Evolutionary conservation across 2,888 invertebrate species (phyloP).

Genomic region (Thalpophila matura): DNA sequence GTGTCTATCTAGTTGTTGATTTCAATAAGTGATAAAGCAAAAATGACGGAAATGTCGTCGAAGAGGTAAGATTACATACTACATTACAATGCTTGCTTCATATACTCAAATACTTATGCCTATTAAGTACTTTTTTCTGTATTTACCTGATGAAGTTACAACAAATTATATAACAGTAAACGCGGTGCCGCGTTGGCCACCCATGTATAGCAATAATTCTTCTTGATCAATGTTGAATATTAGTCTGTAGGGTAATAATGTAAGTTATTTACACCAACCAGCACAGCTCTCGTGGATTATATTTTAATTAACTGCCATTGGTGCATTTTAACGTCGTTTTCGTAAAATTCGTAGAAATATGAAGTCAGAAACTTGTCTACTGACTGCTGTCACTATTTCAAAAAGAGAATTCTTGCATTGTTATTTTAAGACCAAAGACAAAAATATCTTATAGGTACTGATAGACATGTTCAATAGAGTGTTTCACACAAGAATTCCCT

Average conservation of each 20-base stretch:
- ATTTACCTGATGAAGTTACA: conserved; percentile 42
- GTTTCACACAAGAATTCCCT: no score
- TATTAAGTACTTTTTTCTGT: conserved; percentile 7
- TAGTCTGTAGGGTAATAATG: conserved; percentile 14
- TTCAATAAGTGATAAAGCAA: conserved; percentile 71
- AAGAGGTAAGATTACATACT: conserved; percentile 81
- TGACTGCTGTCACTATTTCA: conserved; percentile 59
- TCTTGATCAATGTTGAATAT: conserved; percentile 30
- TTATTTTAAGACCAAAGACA: conserved; percentile 58
- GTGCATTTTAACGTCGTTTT: conserved; percentile 9
- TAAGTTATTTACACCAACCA: background rate
- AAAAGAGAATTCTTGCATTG: conserved; percentile 54
- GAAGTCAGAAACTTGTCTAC: conserved; percentile 48
- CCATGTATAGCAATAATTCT: conserved; percentile 16
- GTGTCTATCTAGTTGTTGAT: conserved; percentile 67
- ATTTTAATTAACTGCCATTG: conserved; percentile 10
- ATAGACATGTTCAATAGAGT: no score
- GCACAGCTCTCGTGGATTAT: background rate
- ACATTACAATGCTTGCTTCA: conserved; percentile 11
- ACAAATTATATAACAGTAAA: conserved; percentile 47
- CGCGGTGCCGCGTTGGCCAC: conserved; percentile 18
- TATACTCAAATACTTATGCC: background rate
- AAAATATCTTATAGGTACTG: no score
- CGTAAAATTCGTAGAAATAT: conserved; percentile 1
- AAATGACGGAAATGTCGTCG: conserved; percentile 88